Conservation (phyloP, 2,113 vertebrate genomes). For the Callionymus lyra region DNA sequence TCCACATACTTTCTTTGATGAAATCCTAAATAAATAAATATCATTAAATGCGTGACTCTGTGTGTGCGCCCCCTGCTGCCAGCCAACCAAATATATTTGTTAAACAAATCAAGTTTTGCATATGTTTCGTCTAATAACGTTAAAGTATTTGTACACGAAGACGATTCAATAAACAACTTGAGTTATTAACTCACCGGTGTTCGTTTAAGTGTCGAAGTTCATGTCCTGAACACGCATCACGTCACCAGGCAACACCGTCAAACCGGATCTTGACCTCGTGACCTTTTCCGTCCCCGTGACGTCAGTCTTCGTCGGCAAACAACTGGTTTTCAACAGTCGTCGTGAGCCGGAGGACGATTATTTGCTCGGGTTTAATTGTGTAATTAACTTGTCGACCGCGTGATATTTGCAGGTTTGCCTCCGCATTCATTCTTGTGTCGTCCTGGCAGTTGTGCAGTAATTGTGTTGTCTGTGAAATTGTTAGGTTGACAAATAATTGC, state of each 20-base stretch:
- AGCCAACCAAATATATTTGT: too few relatives aligned
- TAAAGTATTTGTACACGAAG: too few relatives aligned
- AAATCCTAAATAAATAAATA: too few relatives aligned
- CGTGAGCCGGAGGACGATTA: slow-evolving; percentile 36
- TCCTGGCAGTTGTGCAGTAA: slow-evolving; percentile 15
- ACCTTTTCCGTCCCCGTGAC: too few relatives aligned
- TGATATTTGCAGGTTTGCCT: slow-evolving; percentile 34
- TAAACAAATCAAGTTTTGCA: too few relatives aligned
- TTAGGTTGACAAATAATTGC: slow-evolving; percentile 29
- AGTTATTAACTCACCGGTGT: too few relatives aligned
- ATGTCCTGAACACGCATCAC: slow-evolving; percentile 26
- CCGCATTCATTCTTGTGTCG: slow-evolving; percentile 13
- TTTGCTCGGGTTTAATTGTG: slow-evolving; percentile 43
- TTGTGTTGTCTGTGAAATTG: slow-evolving; percentile 24
- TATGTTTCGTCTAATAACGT: too few relatives aligned
- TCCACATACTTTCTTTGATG: too few relatives aligned
- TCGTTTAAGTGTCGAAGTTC: too few relatives aligned
- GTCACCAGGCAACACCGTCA: slow-evolving; percentile 23
- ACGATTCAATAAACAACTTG: too few relatives aligned
- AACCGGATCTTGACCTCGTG: slow-evolving; percentile 12
- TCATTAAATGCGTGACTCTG: too few relatives aligned
- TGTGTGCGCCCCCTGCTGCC: too few relatives aligned
- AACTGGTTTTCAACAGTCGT: slow-evolving; percentile 31
- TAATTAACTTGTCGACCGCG: slow-evolving; percentile 42
- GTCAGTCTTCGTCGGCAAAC: background rate